Evolutionary conservation across 2,888 invertebrate species (phyloP).

Genomic region (Microctonus hyperodae): DNA sequence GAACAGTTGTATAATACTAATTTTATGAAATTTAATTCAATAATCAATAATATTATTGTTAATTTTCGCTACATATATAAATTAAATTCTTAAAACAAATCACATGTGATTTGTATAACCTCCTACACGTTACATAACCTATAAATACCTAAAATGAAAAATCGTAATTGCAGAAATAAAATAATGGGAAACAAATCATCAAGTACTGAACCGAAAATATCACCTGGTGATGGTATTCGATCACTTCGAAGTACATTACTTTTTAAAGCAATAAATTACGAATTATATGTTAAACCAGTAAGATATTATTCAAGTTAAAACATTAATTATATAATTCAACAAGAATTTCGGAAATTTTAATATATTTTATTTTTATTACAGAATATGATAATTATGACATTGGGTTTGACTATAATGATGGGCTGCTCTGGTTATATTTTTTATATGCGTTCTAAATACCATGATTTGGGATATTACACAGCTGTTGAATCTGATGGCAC

Average conservation of each 20-base stretch:
- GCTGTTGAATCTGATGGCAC: constrained; percentile 81
- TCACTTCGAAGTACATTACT: constrained; percentile 77
- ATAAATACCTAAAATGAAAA: too few species aligned
- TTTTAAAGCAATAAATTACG: constrained; percentile 86
- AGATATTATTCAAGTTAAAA: constrained; percentile 53
- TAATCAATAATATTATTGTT: too few species aligned
- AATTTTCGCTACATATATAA: too few species aligned
- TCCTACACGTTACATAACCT: too few species aligned
- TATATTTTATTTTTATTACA: constrained; percentile 64
- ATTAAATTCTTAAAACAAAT: too few species aligned
- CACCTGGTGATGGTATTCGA: constrained; percentile 79
- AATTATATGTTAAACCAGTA: constrained; percentile 89
- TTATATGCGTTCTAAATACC: constrained; percentile 85
- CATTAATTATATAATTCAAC: not conserved
- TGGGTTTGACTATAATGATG: constrained; percentile 79
- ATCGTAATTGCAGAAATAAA: not conserved
- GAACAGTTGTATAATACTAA: too few species aligned
- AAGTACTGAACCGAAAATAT: constrained; percentile 6
- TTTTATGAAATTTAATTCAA: too few species aligned
- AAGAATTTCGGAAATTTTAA: not conserved
- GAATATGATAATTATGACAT: constrained; percentile 86
- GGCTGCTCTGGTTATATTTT: constrained; percentile 81
- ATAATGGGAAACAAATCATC: constrained; percentile 3
- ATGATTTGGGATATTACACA: constrained; percentile 80
- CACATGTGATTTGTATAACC: too few species aligned